A percentile compares a stretch with the other conserved stretches of the same genome.
These are phyloP conservation scores for Drosophila triauraria DNA, from an alignment of 1,140 invertebrate species.

Conservation along the genomic window DNA sequence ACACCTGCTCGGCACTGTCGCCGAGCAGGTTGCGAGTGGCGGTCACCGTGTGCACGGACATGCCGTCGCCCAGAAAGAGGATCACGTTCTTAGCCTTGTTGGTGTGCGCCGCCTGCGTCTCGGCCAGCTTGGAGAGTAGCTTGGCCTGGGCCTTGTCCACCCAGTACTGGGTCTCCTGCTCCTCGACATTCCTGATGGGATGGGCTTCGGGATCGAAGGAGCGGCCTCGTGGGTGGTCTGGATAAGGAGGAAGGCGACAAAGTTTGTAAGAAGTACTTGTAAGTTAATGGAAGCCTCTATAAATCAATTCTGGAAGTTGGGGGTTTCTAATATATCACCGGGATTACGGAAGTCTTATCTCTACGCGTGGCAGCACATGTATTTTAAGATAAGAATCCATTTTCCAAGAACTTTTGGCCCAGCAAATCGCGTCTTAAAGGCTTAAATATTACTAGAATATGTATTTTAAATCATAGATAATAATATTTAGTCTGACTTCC, in stretches of 20 bases:
- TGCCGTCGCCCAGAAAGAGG: slow-evolving; percentile 92
- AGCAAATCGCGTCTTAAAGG: background rate
- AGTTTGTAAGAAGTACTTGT: background rate
- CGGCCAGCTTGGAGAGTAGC: slow-evolving; percentile 63
- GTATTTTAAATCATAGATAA: background rate
- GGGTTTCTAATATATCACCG: slow-evolving; percentile 15
- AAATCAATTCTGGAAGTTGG: background rate
- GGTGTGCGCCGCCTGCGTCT: slow-evolving; percentile 68
- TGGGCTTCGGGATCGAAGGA: slow-evolving; percentile 11
- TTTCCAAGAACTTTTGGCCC: slow-evolving; percentile 1
- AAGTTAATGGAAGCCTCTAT: background rate
- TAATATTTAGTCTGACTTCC: background rate
- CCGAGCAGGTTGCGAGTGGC: slow-evolving; percentile 89
- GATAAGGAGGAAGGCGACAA: background rate
- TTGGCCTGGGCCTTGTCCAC: slow-evolving; percentile 66
- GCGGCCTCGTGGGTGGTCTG: slow-evolving; percentile 61
- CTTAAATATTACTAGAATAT: background rate
- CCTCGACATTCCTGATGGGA: slow-evolving; percentile 52
- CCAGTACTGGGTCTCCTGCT: slow-evolving; percentile 73
- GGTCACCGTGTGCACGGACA: slow-evolving; percentile 91
- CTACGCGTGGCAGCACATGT: background rate
- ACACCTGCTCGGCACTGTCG: slow-evolving; percentile 88
- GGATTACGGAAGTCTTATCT: slow-evolving; percentile 31
- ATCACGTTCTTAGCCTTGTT: slow-evolving; percentile 90
- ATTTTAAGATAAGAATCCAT: slow-evolving; percentile 4